A percentile compares a stretch with the other conserved stretches of the same genome.
Conservation (phyloP, 2,888 invertebrate genomes). For the Alitta virens region DNA sequence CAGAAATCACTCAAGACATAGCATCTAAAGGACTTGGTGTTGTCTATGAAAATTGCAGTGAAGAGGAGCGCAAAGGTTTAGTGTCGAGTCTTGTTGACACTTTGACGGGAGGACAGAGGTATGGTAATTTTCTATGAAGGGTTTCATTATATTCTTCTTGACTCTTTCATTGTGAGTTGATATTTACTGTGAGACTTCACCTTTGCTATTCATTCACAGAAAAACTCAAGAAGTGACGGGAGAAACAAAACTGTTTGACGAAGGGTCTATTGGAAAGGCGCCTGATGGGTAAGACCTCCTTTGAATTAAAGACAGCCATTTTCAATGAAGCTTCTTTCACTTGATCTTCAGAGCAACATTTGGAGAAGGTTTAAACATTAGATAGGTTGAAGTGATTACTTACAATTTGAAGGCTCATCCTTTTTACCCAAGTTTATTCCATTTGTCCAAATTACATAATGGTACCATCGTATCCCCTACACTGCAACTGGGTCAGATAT, state of each 20-base stretch:
- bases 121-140: conserved; percentile 1
- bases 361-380: no score
- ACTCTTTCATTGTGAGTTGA: neutral
- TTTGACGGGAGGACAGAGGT: conserved; percentile 72
- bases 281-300: conserved; percentile 85
- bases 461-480: no score
- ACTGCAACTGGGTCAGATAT: no score
- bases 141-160: neutral
- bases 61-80: conserved; percentile 69
- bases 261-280: conserved; percentile 80
- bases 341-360: no score
- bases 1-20: conserved; percentile 90
- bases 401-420: no score
- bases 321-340: no score
- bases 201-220: neutral
- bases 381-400: no score
- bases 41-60: conserved; percentile 79
- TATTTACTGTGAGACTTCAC: neutral
- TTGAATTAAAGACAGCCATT: no score
- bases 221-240: conserved; percentile 66
- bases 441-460: no score
- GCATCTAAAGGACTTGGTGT: conserved; percentile 87
- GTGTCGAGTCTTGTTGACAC: conserved; percentile 79
- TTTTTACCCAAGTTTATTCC: no score
- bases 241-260: conserved; percentile 84